phyloP scores from a whole-genome alignment of 2,113 vertebrate species.

The Gavia stellata region DNA sequence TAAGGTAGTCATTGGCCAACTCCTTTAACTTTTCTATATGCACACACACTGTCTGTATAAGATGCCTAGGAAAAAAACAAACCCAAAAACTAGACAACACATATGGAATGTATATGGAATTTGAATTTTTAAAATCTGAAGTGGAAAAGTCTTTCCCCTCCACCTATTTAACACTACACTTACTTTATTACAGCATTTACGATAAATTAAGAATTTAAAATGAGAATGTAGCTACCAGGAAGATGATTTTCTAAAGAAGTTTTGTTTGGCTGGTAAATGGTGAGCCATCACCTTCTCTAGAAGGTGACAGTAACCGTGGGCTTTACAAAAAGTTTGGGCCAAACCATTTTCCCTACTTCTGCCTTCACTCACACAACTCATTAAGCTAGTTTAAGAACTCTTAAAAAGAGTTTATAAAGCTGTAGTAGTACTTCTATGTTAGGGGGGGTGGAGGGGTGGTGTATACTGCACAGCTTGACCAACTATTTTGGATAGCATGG shows the following conservation, averaged over 20 bases:
- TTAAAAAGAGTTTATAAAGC: not conserved
- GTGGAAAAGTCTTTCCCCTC: not conserved
- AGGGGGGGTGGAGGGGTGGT: rapidly evolving
- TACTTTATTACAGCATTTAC: not conserved
- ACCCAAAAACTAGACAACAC: not conserved
- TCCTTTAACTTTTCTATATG: not conserved
- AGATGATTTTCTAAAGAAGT: not conserved
- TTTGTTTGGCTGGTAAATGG: not conserved
- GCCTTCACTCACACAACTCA: not conserved
- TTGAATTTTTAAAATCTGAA: not conserved
- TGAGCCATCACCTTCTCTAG: not conserved
- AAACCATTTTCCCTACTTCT: not conserved
- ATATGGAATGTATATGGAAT: not conserved
- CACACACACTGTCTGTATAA: not conserved
- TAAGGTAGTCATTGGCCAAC: not conserved
- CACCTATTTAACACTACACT: not conserved
- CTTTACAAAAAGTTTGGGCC: not conserved
- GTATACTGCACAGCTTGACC: not conserved
- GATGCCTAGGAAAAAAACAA: not conserved
- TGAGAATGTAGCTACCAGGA: not conserved
- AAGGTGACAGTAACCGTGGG: not conserved
- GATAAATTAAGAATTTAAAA: not conserved
- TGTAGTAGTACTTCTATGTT: not conserved
- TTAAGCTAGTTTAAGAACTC: not conserved
- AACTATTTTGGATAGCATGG: not conserved